Evolutionary conservation across 2,888 invertebrate species (phyloP).

Genomic region (Calameuta filiformis): DNA sequence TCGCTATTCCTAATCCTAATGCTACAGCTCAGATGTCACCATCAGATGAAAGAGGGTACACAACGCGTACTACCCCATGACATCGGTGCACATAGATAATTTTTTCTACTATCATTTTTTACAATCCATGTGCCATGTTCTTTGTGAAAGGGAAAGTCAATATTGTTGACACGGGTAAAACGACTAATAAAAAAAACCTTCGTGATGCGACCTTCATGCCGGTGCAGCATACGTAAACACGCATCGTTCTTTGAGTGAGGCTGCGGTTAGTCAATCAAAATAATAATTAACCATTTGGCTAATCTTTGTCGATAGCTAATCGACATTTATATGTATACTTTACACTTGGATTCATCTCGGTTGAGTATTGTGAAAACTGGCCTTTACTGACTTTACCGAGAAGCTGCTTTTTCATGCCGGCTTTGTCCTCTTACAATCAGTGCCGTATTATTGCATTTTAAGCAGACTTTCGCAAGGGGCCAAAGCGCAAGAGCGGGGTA

Average conservation of each 20-base stretch:
- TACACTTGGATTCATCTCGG: not conserved
- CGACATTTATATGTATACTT: not conserved
- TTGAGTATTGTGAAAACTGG: not conserved
- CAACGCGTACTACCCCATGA: not conserved
- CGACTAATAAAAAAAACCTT: not conserved
- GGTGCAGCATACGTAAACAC: not conserved
- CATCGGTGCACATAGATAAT: not conserved
- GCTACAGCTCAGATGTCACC: not conserved
- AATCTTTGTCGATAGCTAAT: not conserved
- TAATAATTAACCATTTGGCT: not conserved
- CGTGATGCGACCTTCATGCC: not conserved
- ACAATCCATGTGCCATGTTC: not conserved
- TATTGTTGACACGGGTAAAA: not conserved
- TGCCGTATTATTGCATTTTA: slow-evolving; percentile 12
- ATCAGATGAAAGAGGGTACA: not conserved
- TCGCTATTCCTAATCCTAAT: not conserved
- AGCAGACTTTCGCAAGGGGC: slow-evolving; percentile 12
- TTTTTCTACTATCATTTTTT: not conserved
- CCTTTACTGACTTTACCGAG: not conserved
- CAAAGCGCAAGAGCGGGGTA: not conserved
- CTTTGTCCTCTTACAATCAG: not conserved
- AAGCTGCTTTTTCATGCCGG: not conserved
- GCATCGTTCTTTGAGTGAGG: not conserved
- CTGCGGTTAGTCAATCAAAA: not conserved
- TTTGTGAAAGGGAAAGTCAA: not conserved